These are phyloP conservation scores for Hydractinia echinata DNA, from an alignment of 30 jellyfish, hydroid and myxozoan species.

Conservation along the genomic window DNA sequence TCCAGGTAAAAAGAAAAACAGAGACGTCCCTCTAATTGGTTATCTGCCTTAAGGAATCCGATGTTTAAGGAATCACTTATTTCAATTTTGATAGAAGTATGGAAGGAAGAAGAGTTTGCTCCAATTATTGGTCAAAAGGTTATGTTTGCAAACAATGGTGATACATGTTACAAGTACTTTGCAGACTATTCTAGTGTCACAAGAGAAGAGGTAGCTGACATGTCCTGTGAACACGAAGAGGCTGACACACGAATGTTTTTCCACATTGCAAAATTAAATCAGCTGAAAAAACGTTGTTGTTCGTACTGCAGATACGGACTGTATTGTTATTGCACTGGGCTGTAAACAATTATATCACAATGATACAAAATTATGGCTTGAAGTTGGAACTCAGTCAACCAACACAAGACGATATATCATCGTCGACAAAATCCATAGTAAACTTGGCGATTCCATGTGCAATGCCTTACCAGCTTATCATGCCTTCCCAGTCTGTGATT, in stretches of 20 bases:
- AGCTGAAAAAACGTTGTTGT: constrained; percentile 13
- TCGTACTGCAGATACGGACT: constrained; percentile 27
- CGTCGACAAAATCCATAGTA: neutral
- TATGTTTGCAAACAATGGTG: constrained; percentile 14
- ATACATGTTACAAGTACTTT: constrained; percentile 11
- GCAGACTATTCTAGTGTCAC: neutral
- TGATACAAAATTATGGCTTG: constrained; percentile 12
- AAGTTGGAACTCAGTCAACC: constrained; percentile 17
- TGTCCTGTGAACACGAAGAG: constrained; percentile 9
- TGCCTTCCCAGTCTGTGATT: neutral
- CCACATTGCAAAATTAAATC: neutral
- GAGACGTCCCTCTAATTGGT: constrained; percentile 18
- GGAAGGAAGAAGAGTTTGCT: constrained; percentile 7
- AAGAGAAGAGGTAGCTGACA: constrained; percentile 12
- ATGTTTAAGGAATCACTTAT: constrained; percentile 3
- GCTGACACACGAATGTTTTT: constrained; percentile 17
- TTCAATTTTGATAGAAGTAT: neutral
- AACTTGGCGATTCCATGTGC: neutral
- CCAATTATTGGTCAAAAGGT: neutral
- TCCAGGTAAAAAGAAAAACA: neutral
- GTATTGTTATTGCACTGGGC: constrained; percentile 22
- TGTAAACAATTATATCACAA: neutral
- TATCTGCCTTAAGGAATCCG: constrained; percentile 6
- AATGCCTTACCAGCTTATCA: too few relatives aligned
- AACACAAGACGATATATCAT: constrained; percentile 18